Base-by-base conservation (phyloP, 1,140 invertebrate genomes). In the Pachyrhynchus sulphureomaculatus region DNA sequence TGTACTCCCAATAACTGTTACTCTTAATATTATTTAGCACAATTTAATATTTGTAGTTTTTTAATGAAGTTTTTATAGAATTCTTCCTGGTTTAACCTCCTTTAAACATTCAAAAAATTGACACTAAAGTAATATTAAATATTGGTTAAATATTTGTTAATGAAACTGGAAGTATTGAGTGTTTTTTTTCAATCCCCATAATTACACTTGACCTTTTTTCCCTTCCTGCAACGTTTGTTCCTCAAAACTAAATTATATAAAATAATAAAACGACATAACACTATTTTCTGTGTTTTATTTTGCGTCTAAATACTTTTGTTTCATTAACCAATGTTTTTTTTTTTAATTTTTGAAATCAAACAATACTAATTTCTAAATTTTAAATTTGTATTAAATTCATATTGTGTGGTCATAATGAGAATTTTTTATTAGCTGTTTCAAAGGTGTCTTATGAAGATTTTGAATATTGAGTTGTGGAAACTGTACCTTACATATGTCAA, bases 381-480 rank as follows among this genome's bases (percentile, higher is more conserved):
- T 2, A 45, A 49, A 49, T 17, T 1, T 34, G 2, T 32, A 17
- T 2, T 33, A n/a, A n/a, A 34, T 33, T 15, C 13, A 34, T 21
- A 34, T 39, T 33, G 32, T 17, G 10, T 55, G 23, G 17, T 34
- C 39, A 18, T 61, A 61, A 54, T 55, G n/a, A 33, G 33, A 20
- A 51, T 67, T 65, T 68, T 66, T 71, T 62, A 32, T 66, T 83
- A 97, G 91, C 83, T 99, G 57, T 99, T 99, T 80, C 94, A 97
- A 83, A 82, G 96, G 64, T 99, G 96, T 80, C 85, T 99, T 15
- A 95, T 98, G 78, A 98, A 98, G 84, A 95, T 98, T 58, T 85
- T 99, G 33, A 98, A 98, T 80, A 98, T 99, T 67, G 97, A 99
- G 77, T 81, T 99, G 48, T 99, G 97, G 97, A 93, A 96, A 77